Base-by-base conservation (phyloP, 2,888 invertebrate genomes). In the Acrobasis repandana region DNA sequence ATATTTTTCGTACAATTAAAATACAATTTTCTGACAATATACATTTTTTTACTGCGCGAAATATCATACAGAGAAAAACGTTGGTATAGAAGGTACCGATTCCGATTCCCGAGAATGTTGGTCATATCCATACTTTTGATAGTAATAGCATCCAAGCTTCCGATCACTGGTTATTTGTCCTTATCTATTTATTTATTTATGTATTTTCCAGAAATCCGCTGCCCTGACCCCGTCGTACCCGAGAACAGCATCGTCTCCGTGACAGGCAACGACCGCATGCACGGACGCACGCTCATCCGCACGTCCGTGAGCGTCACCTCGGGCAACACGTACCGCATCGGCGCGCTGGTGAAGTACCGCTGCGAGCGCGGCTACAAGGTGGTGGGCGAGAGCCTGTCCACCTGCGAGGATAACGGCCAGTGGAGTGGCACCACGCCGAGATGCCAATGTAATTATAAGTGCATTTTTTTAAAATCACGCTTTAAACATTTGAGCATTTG, bases 321-420 rank as follows among this genome's bases (percentile, higher is more conserved):
- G 10, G 94, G 96, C 0, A 95, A 96, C 63, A 96, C 97, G 0
- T 97, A 97, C 85, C 96, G 96, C 62, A 96, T 97, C 67, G 96
- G 97, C 0, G 96, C 97, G 0, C 87, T 97, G 16, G 96, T 96
- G 0, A 97, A 97, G 81, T 98, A 98, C 81, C 93, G 97, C 16
- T 98, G 98, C 77, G 97, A 97, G 78, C 89, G 97, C 61, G 98
- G 98, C 0, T 97, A 97, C 86, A 97, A 97, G 85, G 95, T 97
- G 56, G 90, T 96, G 1, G 98, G 97, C 0, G 96, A 96, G 76
- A 96, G 97, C 56, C 83, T 97, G 50, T 96, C 96, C 60, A 97
- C 96, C 0, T 97, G 97, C 80, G 96, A 96, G 76, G 97, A 97
- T 69, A 96, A 94, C 71, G 97, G 97, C 0, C 93, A 94, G 65